Evolutionary conservation across 2,113 vertebrate genomes (phyloP).

Genomic region (Vicugna pacos): DNA sequence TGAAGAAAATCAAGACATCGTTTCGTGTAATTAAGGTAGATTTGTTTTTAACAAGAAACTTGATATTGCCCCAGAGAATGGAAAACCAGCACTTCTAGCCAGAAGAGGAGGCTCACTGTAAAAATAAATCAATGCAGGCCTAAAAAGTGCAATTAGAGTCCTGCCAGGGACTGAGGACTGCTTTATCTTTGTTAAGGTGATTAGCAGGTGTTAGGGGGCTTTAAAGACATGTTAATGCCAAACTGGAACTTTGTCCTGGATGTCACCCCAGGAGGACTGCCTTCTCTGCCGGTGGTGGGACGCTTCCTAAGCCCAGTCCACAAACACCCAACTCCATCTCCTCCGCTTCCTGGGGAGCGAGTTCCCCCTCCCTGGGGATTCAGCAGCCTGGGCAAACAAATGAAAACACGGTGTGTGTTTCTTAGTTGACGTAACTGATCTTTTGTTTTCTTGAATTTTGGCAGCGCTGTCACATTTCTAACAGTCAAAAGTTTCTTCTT

Average conservation of each 20-base stretch:
- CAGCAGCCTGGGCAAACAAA: not conserved
- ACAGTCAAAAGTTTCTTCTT: not conserved
- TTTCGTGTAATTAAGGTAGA: not conserved
- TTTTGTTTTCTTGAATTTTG: not conserved
- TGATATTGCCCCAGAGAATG: not conserved
- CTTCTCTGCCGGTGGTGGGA: not conserved
- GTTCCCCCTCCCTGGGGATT: not conserved
- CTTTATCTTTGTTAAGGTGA: not conserved
- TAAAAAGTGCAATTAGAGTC: not conserved
- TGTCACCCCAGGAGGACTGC: not conserved
- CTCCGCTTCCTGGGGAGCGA: not conserved
- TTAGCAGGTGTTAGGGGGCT: not conserved
- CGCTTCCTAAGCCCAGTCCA: not conserved
- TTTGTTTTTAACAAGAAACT: not conserved
- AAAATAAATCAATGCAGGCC: not conserved
- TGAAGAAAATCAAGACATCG: constrained; percentile 7
- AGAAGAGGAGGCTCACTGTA: not conserved
- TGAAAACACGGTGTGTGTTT: not conserved
- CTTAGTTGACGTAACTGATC: not conserved
- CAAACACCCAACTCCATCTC: too few relatives aligned
- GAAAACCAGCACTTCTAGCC: not conserved
- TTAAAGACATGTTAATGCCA: not conserved
- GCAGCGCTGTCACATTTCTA: not conserved
- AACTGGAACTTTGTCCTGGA: not conserved
- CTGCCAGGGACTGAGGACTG: not conserved